Base-by-base conservation (phyloP, 2,113 vertebrate species). In the Phyllostomus discolor region DNA sequence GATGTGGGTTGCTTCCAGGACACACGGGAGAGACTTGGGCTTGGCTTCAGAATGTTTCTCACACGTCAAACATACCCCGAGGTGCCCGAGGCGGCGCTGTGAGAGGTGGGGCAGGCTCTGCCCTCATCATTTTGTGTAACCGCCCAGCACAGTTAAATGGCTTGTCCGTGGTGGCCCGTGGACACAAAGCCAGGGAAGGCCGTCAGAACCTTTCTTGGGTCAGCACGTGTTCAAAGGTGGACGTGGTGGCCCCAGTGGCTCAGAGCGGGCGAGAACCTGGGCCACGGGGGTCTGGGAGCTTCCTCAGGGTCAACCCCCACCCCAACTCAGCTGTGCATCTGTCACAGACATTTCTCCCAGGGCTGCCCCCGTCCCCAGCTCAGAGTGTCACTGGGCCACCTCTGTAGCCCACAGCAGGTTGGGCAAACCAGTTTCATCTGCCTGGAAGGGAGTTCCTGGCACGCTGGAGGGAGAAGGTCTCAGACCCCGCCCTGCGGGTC, bases 281-380 rank as follows among this genome's bases (percentile, higher is more conserved):
- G 48, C 48, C 17, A 3, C 0, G 19, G 24, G 5, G 15, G 35
- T 35, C 52, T 64, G 6, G 1, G 0, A 2, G 50, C 19, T 35
- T 57, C 24, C 0, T 15, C 26, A 20, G 41, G 66, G n/a, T 22
- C 43, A 14, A 50, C 48, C 12, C 48, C 35, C 16, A 57, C 16
- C 4, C 26, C 54, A 19, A 22, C 10, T 0, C 2, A 24, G 67
- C 75, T 41, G 26, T 2, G 59, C 7, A 4, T 54, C 20, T 1
- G 2, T 10, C 16, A 14, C 3, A 0, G 79, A 48, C 48, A 4
- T 7, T 26, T 43, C 31, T 41, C 22, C 41, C 62, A 0, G 1
- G 62, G 24, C 31, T 59, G 8, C 35, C 79, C 7, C 78, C 11
- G 4, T 1, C 17, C 46, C 38, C 43, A 54, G 14, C 41, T 46